phyloP scores from a whole-genome alignment of 1,140 invertebrate genomes.

The Drosophila navojoa region DNA sequence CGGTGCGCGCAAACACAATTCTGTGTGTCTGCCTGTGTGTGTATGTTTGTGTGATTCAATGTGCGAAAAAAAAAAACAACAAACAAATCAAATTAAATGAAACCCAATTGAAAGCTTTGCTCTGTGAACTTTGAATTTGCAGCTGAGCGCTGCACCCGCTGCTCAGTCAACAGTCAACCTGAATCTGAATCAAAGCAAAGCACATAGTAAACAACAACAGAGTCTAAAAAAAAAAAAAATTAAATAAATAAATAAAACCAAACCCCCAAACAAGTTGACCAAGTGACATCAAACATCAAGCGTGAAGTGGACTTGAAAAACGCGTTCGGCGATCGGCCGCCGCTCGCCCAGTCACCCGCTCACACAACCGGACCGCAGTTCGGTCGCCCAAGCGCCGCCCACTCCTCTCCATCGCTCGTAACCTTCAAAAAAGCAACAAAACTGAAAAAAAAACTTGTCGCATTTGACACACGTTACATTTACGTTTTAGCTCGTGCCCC shows the following conservation, averaged over 20 bases:
- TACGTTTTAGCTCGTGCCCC: conserved; percentile 8
- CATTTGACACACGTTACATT: conserved; percentile 25
- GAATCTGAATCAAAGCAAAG: conserved; percentile 25
- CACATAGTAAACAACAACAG: conserved; percentile 9
- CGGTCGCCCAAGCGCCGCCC: conserved; percentile 20
- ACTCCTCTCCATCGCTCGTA: conserved; percentile 45
- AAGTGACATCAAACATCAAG: conserved; percentile 40
- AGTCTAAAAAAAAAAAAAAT: background rate
- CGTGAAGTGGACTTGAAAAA: conserved; percentile 75
- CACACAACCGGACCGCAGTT: conserved; percentile 42
- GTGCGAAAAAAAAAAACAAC: conserved; percentile 30
- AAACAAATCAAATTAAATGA: conserved; percentile 42
- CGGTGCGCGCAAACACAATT: conserved; percentile 50
- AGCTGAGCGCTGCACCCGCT: background rate
- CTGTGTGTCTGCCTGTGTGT: background rate
- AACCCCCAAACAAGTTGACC: conserved; percentile 31
- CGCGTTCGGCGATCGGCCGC: conserved; percentile 57
- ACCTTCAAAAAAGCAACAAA: conserved; percentile 64
- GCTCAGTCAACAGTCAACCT: conserved; percentile 3
- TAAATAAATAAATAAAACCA: conserved; percentile 16
- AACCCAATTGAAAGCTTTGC: conserved; percentile 42
- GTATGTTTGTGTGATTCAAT: conserved; percentile 2
- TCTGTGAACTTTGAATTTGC: conserved; percentile 32
- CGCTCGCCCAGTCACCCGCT: conserved; percentile 23
- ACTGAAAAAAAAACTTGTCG: conserved; percentile 6